phyloP scores from a whole-genome alignment of 2,888 invertebrate species.

The Onchidella celtica region DNA sequence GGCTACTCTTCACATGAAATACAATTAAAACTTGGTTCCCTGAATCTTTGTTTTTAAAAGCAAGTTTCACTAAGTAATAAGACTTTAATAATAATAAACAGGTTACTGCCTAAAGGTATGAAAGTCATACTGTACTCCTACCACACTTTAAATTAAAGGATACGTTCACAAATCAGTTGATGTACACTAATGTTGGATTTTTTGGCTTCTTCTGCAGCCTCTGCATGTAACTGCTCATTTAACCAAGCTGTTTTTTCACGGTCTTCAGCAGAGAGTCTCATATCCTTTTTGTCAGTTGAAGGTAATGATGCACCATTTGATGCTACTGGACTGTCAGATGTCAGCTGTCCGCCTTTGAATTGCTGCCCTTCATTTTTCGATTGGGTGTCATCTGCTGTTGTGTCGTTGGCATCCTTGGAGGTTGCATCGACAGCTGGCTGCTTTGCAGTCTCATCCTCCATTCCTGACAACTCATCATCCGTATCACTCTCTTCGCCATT shows the following conservation, averaged over 20 bases:
- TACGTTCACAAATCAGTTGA: constrained; percentile 69
- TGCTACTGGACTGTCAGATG: background rate
- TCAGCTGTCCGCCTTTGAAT: constrained; percentile 55
- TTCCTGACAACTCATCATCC: constrained; percentile 53
- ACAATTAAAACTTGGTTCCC: too few species aligned
- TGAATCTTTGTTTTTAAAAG: too few species aligned
- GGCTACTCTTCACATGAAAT: too few species aligned
- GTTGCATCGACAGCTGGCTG: background rate
- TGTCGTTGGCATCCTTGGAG: background rate
- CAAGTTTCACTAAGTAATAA: too few species aligned
- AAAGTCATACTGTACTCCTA: too few species aligned
- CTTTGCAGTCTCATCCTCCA: constrained; percentile 31
- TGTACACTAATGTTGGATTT: constrained; percentile 52
- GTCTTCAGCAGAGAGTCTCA: constrained; percentile 28
- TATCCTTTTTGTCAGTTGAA: background rate
- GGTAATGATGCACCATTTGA: background rate
- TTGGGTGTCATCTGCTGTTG: too few species aligned
- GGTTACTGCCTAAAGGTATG: too few species aligned
- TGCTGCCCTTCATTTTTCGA: background rate
- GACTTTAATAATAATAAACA: too few species aligned
- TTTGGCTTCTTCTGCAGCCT: constrained; percentile 47
- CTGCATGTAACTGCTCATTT: constrained; percentile 41
- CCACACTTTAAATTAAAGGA: too few species aligned
- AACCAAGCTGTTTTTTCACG: constrained; percentile 43
- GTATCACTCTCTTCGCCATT: constrained; percentile 49